Conservation (phyloP, 2,113 vertebrate genomes). For the Sceloporus undulatus region DNA sequence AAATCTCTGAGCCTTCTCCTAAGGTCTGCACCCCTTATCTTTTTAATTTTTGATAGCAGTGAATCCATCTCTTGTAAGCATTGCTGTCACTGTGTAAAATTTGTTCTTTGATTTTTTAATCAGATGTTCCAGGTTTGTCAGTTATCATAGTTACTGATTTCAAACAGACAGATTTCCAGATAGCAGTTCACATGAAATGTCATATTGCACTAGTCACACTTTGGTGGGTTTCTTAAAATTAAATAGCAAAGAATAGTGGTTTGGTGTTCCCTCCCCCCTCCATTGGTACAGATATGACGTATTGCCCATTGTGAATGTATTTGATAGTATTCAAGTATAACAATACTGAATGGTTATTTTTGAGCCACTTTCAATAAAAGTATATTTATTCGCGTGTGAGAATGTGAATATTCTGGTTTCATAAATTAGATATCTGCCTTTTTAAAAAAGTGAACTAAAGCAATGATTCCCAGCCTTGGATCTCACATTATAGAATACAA, state of each 20-base stretch:
- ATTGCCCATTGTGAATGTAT: conserved; percentile 4
- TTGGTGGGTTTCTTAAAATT: background rate
- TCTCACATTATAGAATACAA: background rate
- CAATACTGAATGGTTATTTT: background rate
- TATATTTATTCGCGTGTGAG: conserved; percentile 19
- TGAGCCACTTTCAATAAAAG: conserved; percentile 2
- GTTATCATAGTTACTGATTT: background rate
- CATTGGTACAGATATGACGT: background rate
- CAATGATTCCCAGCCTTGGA: background rate
- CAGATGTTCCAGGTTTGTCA: background rate
- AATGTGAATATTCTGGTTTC: background rate
- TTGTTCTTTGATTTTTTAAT: conserved; percentile 14
- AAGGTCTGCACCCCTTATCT: background rate
- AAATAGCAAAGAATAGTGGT: background rate
- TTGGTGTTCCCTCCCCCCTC: no score
- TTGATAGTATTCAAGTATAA: background rate
- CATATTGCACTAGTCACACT: background rate
- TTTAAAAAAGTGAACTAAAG: background rate
- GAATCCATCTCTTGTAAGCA: background rate
- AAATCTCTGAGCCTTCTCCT: background rate
- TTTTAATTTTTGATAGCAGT: background rate
- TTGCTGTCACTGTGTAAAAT: background rate
- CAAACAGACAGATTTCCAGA: background rate
- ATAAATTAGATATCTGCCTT: background rate
- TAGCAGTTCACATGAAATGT: background rate